Evolutionary conservation across 2,888 invertebrate species (phyloP), one percentile per base, ranked within the genome.

Genomic region (Autographa pulchrina): DNA sequence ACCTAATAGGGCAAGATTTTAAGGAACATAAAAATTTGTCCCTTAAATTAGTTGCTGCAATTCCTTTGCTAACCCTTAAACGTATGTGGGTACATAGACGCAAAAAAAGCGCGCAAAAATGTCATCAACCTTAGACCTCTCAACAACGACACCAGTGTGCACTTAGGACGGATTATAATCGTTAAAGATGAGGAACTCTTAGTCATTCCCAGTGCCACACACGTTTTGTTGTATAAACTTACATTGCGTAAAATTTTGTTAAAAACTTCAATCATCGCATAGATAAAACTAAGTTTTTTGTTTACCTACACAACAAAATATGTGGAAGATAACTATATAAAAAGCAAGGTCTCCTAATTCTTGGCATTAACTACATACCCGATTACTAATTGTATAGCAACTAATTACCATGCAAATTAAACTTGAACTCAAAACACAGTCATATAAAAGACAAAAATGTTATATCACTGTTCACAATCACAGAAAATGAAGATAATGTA

Each of bases 361-460:
- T 91, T 91, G 92, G 90, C 92, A 93, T 92, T 92, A 92, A 90
- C 88, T 84, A 89, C 89, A 89, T 88, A 88, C 85, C 84, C 73
- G 78, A 86, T 89, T 87, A 85, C 77, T 86, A 88, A 87, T 86
- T 89, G 72, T 86, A 79, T 85, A 86, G 76, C 80, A 86, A 84
- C 83, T 89, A 88, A 91, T 93, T 92, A 91, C 88, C 84, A 90
- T 91, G 83, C 87, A 89, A 91, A 90, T 89, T 85, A 82, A 83
- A 86, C 85, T 82, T 74, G 77, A 85, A 84, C 81, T 85, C 62
- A 85, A 86, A 80, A 87, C 86, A 83, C 86, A 81, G 85, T 75
- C 64, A 35, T 76, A 38, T 71, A 81, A 66, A 77, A 77, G 69
- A 79, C 72, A 78, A 72, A 77, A 70, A 75, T 71, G 54, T 75